Evolutionary conservation across 2,113 vertebrate genomes (phyloP), one percentile per base, ranked within the genome.

Genomic region (Etheostoma cragini): DNA sequence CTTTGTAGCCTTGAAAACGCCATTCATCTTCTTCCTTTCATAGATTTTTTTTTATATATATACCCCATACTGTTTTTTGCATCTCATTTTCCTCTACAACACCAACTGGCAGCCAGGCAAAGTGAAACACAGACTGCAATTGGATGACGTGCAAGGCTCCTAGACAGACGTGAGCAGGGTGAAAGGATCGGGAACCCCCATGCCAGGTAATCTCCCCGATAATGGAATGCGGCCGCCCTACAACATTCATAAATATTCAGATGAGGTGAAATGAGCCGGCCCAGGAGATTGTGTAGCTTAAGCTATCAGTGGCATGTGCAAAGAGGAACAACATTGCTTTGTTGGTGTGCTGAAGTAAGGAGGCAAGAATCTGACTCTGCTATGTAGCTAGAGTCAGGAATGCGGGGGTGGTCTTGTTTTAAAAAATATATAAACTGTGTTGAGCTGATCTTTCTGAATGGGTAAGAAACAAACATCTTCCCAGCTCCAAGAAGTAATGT

Each of bases 171-270:
- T 77, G 87, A 87, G 85, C 67, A 6, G 80, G 83, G 83, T 87
- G 86, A 91, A 88, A 83, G 86, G 81, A 85, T 76, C 42, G 71
- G 81, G 82, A 83, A 70, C 53, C 70, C 76, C 70, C 76, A 58
- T 56, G 81, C 82, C 83, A 90, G 81, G 79, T 91, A 86, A 75
- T 87, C 87, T 89, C 77, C 68, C 63, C 45, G 79, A 82, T 92
- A 92, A 93, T 93, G 90, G 89, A 93, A 93, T 88, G 88, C 83
- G 88, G 88, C 88, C 64, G 68, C 81, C 84, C 72, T 80, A 85
- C 91, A 91, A 73, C 89, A 74, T 89, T 94, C 88, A 93, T 92
- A 93, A 90, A 94, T 91, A 93, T 93, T 93, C 90, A 89, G 82
- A 86, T 85, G 77, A 87, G 85, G 80, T 46, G 15, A 79, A 87